phyloP scores from a whole-genome alignment of 2,888 invertebrate species.

The Amphiduros pacificus region DNA sequence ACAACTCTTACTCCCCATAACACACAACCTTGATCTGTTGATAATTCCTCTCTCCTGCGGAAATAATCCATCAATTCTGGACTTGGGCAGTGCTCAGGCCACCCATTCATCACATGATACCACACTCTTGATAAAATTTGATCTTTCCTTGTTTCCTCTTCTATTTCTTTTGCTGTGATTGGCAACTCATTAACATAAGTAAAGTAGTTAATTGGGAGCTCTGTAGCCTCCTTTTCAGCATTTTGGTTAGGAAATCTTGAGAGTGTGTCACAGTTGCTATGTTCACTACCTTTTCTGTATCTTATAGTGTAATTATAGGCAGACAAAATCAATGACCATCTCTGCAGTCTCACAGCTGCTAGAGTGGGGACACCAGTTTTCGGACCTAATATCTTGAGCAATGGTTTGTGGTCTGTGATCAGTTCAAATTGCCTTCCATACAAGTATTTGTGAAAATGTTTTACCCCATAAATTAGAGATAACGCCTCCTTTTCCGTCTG shows the following conservation, averaged over 20 bases:
- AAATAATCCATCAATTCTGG: neutral
- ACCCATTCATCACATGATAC: neutral
- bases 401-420: conserved; percentile 56
- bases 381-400: conserved; percentile 53
- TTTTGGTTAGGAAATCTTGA: conserved; percentile 45
- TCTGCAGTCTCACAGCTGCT: conserved; percentile 43
- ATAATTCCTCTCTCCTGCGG: neutral
- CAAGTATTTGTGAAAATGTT: conserved; percentile 57
- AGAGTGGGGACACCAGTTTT: conserved; percentile 39
- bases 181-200: neutral
- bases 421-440: conserved; percentile 57
- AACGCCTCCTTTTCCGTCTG: conserved; percentile 56
- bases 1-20: conserved; percentile 10
- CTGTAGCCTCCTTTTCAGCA: no score
- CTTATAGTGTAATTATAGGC: conserved; percentile 51
- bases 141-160: neutral
- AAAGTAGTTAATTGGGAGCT: neutral
- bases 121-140: neutral
- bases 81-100: neutral
- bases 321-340: conserved; percentile 44
- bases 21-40: conserved; percentile 9
- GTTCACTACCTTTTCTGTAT: conserved; percentile 38
- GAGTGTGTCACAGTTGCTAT: conserved; percentile 51
- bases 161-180: neutral
- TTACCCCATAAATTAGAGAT: conserved; percentile 55